These are phyloP conservation scores for Poecilus cupreus DNA, from an alignment of 2,888 invertebrate species.

Conservation along the genomic window DNA sequence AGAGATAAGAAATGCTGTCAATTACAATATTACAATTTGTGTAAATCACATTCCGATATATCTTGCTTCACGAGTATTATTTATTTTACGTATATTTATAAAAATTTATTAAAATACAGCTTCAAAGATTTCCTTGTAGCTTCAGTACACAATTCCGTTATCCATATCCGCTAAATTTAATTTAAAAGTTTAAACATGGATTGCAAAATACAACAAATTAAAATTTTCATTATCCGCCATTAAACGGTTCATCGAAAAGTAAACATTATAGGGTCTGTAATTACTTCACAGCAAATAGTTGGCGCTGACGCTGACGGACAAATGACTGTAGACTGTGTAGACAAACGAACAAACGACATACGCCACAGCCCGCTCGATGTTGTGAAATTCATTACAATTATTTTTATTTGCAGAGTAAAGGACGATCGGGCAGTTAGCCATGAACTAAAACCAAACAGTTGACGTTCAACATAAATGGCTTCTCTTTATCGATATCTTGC, in stretches of 20 bases:
- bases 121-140: background rate
- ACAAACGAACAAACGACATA: background rate
- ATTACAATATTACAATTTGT: background rate
- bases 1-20: background rate
- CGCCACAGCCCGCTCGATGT: slow-evolving; percentile 7
- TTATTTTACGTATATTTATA: background rate
- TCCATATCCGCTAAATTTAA: background rate
- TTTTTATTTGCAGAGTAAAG: slow-evolving; percentile 14
- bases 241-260: slow-evolving; percentile 10
- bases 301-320: background rate
- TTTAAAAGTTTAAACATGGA: background rate
- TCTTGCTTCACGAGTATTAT: background rate
- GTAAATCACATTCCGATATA: background rate
- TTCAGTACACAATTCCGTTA: background rate
- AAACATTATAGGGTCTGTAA: background rate
- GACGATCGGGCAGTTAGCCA: slow-evolving; percentile 29
- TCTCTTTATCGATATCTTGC: background rate
- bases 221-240: slow-evolving; percentile 11
- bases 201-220: slow-evolving; percentile 6
- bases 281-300: background rate
- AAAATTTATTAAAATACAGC: background rate
- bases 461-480: slow-evolving; percentile 4
- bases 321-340: background rate
- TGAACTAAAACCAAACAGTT: slow-evolving; percentile 42
- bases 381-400: slow-evolving; percentile 35